Base-by-base conservation (phyloP, 2,888 invertebrate species). In the Nasonia oneida region DNA sequence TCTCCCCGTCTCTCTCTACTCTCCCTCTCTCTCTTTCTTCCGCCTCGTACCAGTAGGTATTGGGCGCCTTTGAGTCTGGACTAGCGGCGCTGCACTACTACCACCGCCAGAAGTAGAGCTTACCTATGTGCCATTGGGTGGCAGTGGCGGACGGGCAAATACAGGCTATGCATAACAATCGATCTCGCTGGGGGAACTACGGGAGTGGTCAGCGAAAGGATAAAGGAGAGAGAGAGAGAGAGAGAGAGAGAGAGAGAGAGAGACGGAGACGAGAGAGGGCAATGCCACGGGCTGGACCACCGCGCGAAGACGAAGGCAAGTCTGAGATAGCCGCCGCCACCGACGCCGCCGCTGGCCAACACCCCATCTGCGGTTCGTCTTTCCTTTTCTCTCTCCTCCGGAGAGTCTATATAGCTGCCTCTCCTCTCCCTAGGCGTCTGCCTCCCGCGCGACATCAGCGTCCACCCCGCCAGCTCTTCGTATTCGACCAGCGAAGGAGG, bases 161-260 rank as follows among this genome's bases (percentile, higher is more conserved):
- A 93, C 93, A 93, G 91, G 93, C 93, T 93, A 93, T 93, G 93
- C 93, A 93, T 93, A 93, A 93, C 93, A 93, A 93, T 93, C 93
- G 93, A 93, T 93, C 93, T 93, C 91, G 90, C 91, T 91, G 70
- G 80, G 92, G 93, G 92, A 93, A 92, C 93, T 92, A 90, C 91
- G 92, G 91, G 91, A 91, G 92, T 90, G 91, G 93, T 91, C 91
- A 93, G 91, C 90, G 91, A 90, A 90, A 89, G 92, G 91, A 91
- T 91, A 91, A 91, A 90, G 91, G 90, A 89, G 90, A 89, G 89
- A 81, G 85, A 88, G 89, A 87, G 87, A 73, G 77, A 88, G 89
- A 85, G 87, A 88, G 77, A 86, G 87, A 87, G 84, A 81, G 87
- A 75, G 83, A 88, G 81, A 83, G 87, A 75, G 83, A 88, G 81